These are phyloP conservation scores for Aurelia coerulea DNA, from an alignment of 30 jellyfish, hydroid and myxozoan species.

Conservation along the genomic window DNA sequence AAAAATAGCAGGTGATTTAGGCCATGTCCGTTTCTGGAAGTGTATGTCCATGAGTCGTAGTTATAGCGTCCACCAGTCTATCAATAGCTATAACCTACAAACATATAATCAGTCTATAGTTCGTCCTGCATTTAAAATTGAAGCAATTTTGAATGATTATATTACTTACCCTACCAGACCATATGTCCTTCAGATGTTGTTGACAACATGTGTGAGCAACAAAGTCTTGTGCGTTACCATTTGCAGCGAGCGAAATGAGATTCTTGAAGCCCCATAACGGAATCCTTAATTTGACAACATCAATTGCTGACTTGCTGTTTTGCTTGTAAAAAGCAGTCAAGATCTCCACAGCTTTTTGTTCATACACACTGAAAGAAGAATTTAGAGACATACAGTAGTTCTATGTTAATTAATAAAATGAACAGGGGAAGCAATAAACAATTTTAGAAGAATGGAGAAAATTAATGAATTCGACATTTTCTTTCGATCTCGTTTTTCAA, in stretches of 20 bases:
- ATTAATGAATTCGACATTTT: no score
- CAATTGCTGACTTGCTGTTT: slow-evolving; percentile 6
- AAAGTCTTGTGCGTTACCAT: slow-evolving; percentile 26
- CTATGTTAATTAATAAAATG: background rate
- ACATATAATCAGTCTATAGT: no score
- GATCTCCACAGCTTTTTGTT: slow-evolving; percentile 15
- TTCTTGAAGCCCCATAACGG: slow-evolving; percentile 46
- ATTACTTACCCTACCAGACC: slow-evolving; percentile 45
- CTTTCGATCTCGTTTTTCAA: no score
- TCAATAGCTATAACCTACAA: no score
- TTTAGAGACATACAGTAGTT: background rate
- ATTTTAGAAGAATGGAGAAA: no score
- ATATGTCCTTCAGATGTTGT: background rate
- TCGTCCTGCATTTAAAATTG: background rate
- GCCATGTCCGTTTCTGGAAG: no score
- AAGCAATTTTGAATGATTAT: no score
- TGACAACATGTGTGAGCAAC: slow-evolving; percentile 51
- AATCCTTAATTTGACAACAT: slow-evolving; percentile 25
- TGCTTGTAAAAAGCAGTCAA: slow-evolving; percentile 20
- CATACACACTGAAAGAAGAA: background rate
- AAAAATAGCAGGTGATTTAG: no score
- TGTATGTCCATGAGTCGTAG: no score
- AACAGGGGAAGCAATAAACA: background rate
- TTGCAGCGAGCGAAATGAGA: slow-evolving; percentile 38
- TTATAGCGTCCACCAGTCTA: no score